Base-by-base conservation (phyloP, 2,797 vertebrate genomes). In the Chiroxiphia lanceolata region DNA sequence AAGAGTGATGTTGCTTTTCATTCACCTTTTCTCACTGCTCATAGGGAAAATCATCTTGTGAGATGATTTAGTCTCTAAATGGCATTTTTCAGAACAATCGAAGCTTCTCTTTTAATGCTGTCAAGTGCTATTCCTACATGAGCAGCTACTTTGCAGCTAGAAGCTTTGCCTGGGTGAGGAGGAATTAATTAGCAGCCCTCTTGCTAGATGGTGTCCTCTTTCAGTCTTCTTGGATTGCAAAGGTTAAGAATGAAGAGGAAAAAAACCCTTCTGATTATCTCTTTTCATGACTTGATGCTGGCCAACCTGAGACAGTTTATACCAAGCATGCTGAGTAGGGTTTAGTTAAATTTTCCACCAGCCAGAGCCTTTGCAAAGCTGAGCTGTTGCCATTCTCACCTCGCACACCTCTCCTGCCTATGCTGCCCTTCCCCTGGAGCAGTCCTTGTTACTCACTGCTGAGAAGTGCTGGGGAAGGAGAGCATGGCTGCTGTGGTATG, bases 181-280 rank as follows among this genome's bases (percentile, higher is more conserved):
- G 57, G 75, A 92, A 88, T 95, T 97, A 94, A 96, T 97, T 92
- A 96, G 83, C 74, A 71, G 22, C 48, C 51, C 94, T 36, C 29
- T 83, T 87, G 50, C n/a, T 75, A 50, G 57, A 48, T 17, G 65
- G 94, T 97, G 72, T 98, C 92, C 53, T 86, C 86, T 97, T 97
- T 95, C 96, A 92, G 61, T 36, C 63, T 88, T 96, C 96, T 98
- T 95, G 27, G 57, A 54, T 97, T 97, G 88, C 96, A 74, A n/a
- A 61, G 21, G 33, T 23, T 76, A 76, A 74, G 80, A 88, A 72
- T 23, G 64, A 68, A 36, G 79, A 74, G 88, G 88, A 54, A 56
- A 84, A 64, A 57, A 23, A 1, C 42, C 88, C 70, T 25, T 54
- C 71, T 89, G 70, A 51, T 92, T 27, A 85, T 86, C 83, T 88